Evolutionary conservation across 2,797 vertebrate genomes (phyloP).

Genomic region (Pagetopsis macropterus): DNA sequence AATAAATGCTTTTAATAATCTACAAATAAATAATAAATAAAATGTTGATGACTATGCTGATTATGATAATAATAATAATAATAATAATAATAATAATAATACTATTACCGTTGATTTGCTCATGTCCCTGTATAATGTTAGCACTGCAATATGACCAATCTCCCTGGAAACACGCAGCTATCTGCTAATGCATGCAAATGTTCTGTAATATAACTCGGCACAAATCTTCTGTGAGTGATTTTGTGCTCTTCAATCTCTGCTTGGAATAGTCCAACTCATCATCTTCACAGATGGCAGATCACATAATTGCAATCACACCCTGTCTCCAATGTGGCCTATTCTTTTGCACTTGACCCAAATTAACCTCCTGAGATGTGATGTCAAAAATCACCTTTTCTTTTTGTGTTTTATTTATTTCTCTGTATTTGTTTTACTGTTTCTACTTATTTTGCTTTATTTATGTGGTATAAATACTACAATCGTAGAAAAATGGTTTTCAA

Average conservation of each 20-base stretch:
- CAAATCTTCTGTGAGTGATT: constrained; percentile 57
- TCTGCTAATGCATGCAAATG: constrained; percentile 67
- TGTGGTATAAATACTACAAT: no score
- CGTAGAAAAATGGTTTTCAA: no score
- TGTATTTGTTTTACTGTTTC: constrained; percentile 9
- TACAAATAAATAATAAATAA: constrained; percentile 34
- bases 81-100: constrained; percentile 34
- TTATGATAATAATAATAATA: constrained; percentile 30
- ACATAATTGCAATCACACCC: constrained; percentile 30
- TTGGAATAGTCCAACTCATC: constrained; percentile 36
- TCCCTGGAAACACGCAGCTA: constrained; percentile 45
- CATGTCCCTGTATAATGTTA: constrained; percentile 56
- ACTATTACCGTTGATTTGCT: constrained; percentile 61
- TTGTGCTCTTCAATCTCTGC: constrained; percentile 47
- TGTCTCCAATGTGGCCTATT: constrained; percentile 22
- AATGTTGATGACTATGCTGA: constrained; percentile 55
- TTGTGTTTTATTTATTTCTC: constrained; percentile 12
- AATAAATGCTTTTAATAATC: constrained; percentile 83
- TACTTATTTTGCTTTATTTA: neutral
- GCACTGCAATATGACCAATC: constrained; percentile 54
- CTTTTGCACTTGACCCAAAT: constrained; percentile 41
- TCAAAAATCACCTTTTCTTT: constrained; percentile 20
- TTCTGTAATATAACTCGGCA: constrained; percentile 56
- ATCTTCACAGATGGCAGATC: constrained; percentile 23
- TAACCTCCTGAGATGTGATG: constrained; percentile 20